A percentile compares a stretch with the other conserved stretches of the same genome.
These are phyloP conservation scores for Gobio gobio DNA, from an alignment of 2,113 vertebrate species.

Conservation along the genomic window DNA sequence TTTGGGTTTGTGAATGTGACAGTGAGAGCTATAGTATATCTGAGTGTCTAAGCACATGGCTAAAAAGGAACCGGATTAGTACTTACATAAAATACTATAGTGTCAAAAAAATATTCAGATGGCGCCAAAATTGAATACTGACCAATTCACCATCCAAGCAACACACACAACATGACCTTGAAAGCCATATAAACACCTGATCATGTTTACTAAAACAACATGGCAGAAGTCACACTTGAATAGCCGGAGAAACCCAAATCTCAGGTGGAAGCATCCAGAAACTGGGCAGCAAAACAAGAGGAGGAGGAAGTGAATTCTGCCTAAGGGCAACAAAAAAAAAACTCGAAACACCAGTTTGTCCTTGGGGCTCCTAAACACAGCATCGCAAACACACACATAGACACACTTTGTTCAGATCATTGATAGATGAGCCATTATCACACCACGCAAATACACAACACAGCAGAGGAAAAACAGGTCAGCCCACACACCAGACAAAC, in stretches of 20 bases:
- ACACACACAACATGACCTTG: background rate
- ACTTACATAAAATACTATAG: background rate
- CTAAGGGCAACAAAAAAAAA: conserved; percentile 14
- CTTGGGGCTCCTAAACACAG: conserved; percentile 41
- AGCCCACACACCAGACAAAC: conserved; percentile 20
- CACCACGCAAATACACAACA: conserved; percentile 9
- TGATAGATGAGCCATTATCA: background rate
- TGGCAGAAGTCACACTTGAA: background rate
- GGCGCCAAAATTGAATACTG: background rate
- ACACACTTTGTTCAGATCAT: background rate
- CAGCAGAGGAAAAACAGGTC: conserved; percentile 12
- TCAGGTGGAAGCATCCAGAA: background rate
- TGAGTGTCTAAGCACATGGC: background rate
- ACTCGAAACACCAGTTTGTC: conserved; percentile 47
- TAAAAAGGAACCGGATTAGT: background rate
- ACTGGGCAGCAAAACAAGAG: background rate
- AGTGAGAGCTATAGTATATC: background rate
- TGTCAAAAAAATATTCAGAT: background rate
- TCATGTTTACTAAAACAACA: background rate
- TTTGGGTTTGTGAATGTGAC: background rate
- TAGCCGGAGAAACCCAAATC: background rate
- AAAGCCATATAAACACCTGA: background rate
- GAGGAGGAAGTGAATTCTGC: conserved; percentile 8
- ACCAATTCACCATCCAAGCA: background rate
- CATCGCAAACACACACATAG: conserved; percentile 19